phyloP scores from a whole-genome alignment of 1,140 invertebrate genomes.

The Mercenaria mercenaria region DNA sequence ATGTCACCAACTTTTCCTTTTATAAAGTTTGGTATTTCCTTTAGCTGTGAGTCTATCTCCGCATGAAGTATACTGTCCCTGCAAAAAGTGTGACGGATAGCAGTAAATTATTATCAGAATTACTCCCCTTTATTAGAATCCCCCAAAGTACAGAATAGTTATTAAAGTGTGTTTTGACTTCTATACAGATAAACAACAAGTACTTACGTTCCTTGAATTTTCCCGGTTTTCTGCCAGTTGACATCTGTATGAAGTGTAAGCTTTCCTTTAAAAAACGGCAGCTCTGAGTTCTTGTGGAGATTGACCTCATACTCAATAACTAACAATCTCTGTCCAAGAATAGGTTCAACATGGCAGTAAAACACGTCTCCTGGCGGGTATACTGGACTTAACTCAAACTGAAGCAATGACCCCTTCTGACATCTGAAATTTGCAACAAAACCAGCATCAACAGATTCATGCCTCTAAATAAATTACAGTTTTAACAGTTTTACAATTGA shows the following conservation, averaged over 20 bases:
- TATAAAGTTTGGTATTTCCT: slow-evolving; percentile 26
- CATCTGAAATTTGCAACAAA: slow-evolving; percentile 55
- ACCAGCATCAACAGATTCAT: too few species aligned
- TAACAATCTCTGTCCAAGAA: slow-evolving; percentile 5
- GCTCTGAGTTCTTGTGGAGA: neutral
- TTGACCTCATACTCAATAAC: slow-evolving; percentile 36
- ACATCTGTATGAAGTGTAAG: slow-evolving; percentile 30
- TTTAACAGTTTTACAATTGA: too few species aligned
- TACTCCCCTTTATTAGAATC: too few species aligned
- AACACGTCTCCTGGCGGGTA: slow-evolving; percentile 3
- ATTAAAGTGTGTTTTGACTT: too few species aligned
- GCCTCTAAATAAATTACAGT: too few species aligned
- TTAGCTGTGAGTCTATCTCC: slow-evolving; percentile 41
- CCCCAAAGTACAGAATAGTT: too few species aligned
- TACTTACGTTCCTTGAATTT: slow-evolving; percentile 42
- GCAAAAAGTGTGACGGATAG: neutral
- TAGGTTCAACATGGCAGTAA: slow-evolving; percentile 53
- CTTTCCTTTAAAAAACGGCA: neutral
- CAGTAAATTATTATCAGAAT: neutral
- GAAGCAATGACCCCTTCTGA: slow-evolving; percentile 47
- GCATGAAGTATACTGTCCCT: slow-evolving; percentile 53
- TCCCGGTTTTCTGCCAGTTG: slow-evolving; percentile 52
- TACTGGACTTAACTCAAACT: slow-evolving; percentile 36
- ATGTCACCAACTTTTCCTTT: neutral
- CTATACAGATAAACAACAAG: neutral